Base-by-base conservation (phyloP, 2,113 vertebrate species). In the Platycercus adscitus region DNA sequence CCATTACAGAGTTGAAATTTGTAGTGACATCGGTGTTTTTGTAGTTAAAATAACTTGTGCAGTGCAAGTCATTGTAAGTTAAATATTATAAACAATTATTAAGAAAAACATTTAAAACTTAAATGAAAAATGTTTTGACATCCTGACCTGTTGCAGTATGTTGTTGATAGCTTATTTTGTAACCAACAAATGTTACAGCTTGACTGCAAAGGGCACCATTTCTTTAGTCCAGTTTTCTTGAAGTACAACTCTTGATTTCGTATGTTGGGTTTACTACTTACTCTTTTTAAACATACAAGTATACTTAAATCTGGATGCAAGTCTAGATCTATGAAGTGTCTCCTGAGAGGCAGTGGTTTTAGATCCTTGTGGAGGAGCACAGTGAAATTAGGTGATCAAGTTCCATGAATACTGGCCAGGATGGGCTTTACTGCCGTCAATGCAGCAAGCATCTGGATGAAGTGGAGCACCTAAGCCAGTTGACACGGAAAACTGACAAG, bases 361-460 rank as follows among this genome's bases (percentile, higher is more conserved):
- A 73, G 68, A 28, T 73, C 10, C 18, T 72, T 14, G 3, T 15
- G 28, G 28, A 80, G n/a, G 21, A 83, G 58, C 0, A 0, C 23
- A 15, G 49, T n/a, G 64, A 69, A 58, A 17, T 89, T 75, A 33
- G 41, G 37, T 61, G 49, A 29, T 17, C 28, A 35, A 44, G 44
- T 79, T 87, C n/a, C 14, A 12, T 37, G 33, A 52, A 33, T 13
- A 7, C 44, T 65, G 21, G 4, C 53, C 71, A 31, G 53, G 43
- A 21, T 73, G 17, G 41, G 41, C 47, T 80, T 82, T 88, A 37
- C 24, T 2, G 2, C 6, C 6, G 16, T 65, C 56, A 76, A 31
- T 50, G 21, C 28, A 13, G 31, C 13, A 33, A 50, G 53, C 50
- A 9, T 37, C 26, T 83, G 86, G 37, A 37, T 84, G 66, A 90